Percentiles rank a stretch among this genome's conserved stretches.
These are phyloP conservation scores for Otolemur garnettii DNA, from an alignment of 2,113 vertebrate genomes.

Conservation along the genomic window DNA sequence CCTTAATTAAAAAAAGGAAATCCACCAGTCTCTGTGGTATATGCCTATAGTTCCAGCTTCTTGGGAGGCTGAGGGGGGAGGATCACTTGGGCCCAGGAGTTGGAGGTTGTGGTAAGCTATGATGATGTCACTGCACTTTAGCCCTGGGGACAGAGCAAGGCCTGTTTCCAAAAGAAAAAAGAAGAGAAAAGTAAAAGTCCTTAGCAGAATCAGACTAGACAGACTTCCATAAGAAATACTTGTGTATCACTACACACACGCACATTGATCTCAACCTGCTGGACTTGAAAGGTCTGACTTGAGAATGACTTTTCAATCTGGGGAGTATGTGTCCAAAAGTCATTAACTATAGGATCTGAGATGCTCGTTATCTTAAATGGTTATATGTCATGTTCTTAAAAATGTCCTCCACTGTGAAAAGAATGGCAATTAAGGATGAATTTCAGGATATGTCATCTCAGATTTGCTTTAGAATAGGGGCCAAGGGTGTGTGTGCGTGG, in stretches of 20 bases:
- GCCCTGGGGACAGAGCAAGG: too few species aligned
- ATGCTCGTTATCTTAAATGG: neutral
- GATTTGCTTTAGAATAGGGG: neutral
- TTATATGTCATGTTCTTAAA: neutral
- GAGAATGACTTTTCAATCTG: neutral
- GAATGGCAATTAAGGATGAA: neutral
- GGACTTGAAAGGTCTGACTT: neutral
- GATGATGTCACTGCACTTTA: too few species aligned
- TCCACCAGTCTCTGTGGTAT: too few species aligned
- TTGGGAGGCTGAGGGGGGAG: too few species aligned
- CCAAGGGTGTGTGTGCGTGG: neutral
- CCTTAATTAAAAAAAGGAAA: neutral
- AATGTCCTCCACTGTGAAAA: neutral
- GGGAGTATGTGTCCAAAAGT: neutral
- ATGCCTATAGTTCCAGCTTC: too few species aligned
- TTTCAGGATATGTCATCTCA: neutral
- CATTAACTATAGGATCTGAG: neutral
- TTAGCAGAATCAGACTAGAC: neutral
- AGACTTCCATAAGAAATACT: neutral
- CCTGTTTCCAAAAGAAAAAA: too few species aligned
- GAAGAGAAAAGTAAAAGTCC: neutral
- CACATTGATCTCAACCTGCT: neutral
- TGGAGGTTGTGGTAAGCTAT: too few species aligned
- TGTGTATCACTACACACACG: neutral
- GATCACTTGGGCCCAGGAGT: too few species aligned